Base-by-base conservation (phyloP, 2,888 invertebrate genomes). In the Camptogramma bilineatum region DNA sequence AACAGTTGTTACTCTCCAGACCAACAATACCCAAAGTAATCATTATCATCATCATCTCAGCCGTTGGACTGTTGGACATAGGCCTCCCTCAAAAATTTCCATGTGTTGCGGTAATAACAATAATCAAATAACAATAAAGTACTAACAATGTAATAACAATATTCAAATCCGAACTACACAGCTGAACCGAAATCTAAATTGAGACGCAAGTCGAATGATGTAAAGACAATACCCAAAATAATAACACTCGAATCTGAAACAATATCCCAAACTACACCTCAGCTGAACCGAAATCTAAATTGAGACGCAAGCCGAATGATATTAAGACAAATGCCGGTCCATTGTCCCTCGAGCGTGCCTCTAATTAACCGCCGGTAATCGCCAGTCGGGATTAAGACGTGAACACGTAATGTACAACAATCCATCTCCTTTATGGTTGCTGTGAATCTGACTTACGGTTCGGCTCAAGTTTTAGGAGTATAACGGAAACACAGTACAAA, bases 291-390 rank as follows among this genome's bases (percentile, higher is more conserved):
- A 60, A 53, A 67, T 68, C 72, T 69, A 71, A 69, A 69, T 68
- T 62, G 50, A 70, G 68, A 67, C 65, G 62, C 56, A 53, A 58
- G 64, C 63, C 68, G 71, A 73, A 73, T 76, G 75, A 71, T 73
- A 76, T 78, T 80, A 85, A 83, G 82, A 82, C 81, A 78, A 81
- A 86, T 84, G 79, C 67, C 68, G 52, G 66, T 61, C 76, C 78
- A 86, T 90, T 91, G 90, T 91, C 84, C 82, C 79, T 72, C 76
- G 75, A 84, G 82, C 84, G 75, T 69, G 73, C 77, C 75, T 81
- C 84, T 89, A 91, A 91, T 91, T 91, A 91, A 87, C 85, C 84
- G 73, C 69, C 79, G 79, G 85, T 90, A 90, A 91, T 91, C 88
- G 85, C 82, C 81, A 77, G 76, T 72, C 73, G 78, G 83, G 88